Percentiles rank a stretch among this genome's conserved stretches.
Evolutionary conservation across 2,113 vertebrate genomes (phyloP).

Genomic region (Prionailurus bengalensis): DNA sequence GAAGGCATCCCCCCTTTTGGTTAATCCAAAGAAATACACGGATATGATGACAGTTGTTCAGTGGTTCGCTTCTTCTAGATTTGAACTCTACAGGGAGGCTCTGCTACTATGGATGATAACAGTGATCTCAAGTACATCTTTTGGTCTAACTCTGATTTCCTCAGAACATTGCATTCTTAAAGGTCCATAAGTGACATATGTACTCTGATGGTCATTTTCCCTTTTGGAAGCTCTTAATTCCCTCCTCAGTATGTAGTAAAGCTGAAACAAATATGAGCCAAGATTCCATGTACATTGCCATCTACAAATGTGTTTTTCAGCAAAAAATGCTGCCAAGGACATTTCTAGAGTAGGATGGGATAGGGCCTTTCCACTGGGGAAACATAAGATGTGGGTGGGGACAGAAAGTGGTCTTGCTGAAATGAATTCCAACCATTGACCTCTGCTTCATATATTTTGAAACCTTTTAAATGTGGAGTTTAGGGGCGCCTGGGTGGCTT

Average conservation of each 20-base stretch:
- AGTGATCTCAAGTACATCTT: not conserved
- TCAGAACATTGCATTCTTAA: constrained; percentile 52
- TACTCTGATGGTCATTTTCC: constrained; percentile 22
- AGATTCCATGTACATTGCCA: not conserved
- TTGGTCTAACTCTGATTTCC: not conserved
- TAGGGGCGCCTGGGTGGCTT: not conserved
- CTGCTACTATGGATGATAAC: not conserved
- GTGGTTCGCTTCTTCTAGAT: not conserved
- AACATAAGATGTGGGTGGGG: not conserved
- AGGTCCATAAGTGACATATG: not conserved
- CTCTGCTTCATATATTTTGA: constrained; percentile 66
- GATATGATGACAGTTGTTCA: not conserved
- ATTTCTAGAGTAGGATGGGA: constrained; percentile 27
- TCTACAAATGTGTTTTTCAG: constrained; percentile 15
- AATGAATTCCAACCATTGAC: constrained; percentile 55
- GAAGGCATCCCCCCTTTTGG: not conserved
- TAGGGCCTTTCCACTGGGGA: not conserved
- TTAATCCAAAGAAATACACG: constrained; percentile 4
- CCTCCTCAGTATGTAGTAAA: not conserved
- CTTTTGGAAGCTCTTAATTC: constrained; percentile 47
- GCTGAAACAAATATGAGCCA: not conserved
- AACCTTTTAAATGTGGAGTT: constrained; percentile 65
- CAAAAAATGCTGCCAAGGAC: not conserved
- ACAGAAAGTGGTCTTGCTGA: not conserved
- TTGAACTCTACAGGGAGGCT: constrained; percentile 10